A percentile compares a stretch with the other conserved stretches of the same genome.
These are phyloP conservation scores for Yasuhikotakia modesta DNA, from an alignment of 2,797 vertebrate genomes.

Conservation along the genomic window DNA sequence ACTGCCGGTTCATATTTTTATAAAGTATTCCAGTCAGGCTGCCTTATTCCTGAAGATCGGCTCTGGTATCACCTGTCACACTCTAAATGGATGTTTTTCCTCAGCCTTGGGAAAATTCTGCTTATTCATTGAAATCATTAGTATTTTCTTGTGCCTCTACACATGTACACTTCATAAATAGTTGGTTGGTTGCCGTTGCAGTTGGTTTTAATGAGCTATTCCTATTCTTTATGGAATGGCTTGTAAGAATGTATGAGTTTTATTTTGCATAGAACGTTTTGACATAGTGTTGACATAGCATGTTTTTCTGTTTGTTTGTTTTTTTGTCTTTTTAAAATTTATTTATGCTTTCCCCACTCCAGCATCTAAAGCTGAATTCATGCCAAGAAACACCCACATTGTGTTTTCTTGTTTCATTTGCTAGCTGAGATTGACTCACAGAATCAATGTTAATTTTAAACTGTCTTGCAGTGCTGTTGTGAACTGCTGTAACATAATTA, in stretches of 20 bases:
- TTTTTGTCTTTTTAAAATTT: too few species aligned
- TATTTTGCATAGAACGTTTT: too few species aligned
- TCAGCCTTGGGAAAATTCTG: neutral
- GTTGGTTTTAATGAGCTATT: too few species aligned
- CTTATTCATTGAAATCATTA: neutral
- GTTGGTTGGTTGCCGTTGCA: too few species aligned
- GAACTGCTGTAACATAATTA: neutral
- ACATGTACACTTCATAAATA: neutral
- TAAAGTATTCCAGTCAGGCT: constrained; percentile 25
- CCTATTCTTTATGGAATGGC: too few species aligned
- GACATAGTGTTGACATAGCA: neutral
- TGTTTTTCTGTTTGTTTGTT: neutral
- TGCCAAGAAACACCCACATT: neutral
- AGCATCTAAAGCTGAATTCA: too few species aligned
- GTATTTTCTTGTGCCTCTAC: too few species aligned
- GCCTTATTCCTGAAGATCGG: neutral
- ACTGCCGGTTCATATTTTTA: constrained; percentile 17
- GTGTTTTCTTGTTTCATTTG: neutral
- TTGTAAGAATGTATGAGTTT: neutral
- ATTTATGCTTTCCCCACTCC: too few species aligned
- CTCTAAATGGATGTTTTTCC: neutral
- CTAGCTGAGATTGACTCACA: neutral
- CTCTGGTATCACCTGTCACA: neutral
- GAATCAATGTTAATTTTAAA: neutral
- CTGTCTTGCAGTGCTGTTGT: neutral